These are phyloP conservation scores for Neelides sp. DNA, from an alignment of 1,140 invertebrate genomes.

Conservation along the genomic window DNA sequence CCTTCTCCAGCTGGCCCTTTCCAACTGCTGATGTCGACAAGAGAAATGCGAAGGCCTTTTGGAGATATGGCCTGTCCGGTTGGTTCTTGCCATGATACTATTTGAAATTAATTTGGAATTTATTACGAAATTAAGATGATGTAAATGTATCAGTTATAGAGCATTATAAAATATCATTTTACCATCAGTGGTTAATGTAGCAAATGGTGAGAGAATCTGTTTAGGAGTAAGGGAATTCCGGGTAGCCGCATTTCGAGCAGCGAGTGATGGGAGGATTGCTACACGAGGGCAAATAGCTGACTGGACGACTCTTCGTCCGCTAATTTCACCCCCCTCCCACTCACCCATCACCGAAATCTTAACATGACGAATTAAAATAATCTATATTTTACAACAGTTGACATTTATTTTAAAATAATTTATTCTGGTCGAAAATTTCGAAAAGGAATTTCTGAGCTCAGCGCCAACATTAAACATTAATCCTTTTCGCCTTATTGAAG, in stretches of 20 bases:
- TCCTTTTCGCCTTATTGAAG: too few relatives aligned
- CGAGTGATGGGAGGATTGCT: constrained; percentile 64
- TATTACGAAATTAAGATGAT: too few relatives aligned
- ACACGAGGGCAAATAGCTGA: constrained; percentile 78
- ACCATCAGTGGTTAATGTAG: constrained; percentile 47
- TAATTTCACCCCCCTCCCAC: too few relatives aligned
- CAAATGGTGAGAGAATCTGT: constrained; percentile 82
- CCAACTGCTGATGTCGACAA: constrained; percentile 27
- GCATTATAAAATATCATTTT: constrained; percentile 4
- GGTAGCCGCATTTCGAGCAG: constrained; percentile 66
- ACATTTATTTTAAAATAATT: too few relatives aligned
- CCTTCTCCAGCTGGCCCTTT: constrained; percentile 17
- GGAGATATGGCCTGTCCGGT: constrained; percentile 12
- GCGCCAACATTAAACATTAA: too few relatives aligned
- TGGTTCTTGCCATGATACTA: constrained; percentile 27
- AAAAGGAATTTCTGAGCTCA: too few relatives aligned
- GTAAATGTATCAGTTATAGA: constrained; percentile 1
- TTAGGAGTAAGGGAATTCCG: constrained; percentile 84
- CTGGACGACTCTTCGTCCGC: constrained; percentile 76
- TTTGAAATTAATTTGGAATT: constrained; percentile 6
- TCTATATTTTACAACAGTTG: too few relatives aligned
- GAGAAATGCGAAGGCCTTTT: constrained; percentile 14
- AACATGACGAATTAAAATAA: too few relatives aligned
- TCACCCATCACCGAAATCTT: too few relatives aligned
- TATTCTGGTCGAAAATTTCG: too few relatives aligned